Evolutionary conservation across 2,113 vertebrate species (phyloP), one percentile per base, ranked within the genome.

Genomic region (Indicator maculatus): DNA sequence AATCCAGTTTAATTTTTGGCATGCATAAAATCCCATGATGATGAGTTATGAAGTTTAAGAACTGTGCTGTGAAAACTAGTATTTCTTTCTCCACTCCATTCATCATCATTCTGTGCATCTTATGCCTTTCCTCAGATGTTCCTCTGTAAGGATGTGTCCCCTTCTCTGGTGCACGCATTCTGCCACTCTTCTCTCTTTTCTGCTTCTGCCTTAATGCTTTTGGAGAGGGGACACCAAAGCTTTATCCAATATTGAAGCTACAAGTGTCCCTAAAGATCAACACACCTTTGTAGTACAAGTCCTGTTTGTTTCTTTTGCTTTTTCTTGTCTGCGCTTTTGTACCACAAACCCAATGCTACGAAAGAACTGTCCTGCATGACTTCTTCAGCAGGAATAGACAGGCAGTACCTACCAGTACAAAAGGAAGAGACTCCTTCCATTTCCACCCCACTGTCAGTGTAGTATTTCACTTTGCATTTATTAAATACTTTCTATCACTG

Each of bases 311-410:
- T 75, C n/a, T 53, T 26, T 21, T 65, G 70, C 30, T 53, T 21
- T 21, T 64, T 18, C 47, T 6, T 30, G n/a, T 74, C 70, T 74
- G 44, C 28, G 59, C 21, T 60, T 80, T 55, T 28, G 41, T 59
- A 23, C 26, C 0, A 0, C 19, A 33, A 59, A 64, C 17, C 36
- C 39, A 47, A 58, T 4, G 2, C 41, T 69, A 12, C 5, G 9
- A 15, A 61, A 82, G 39, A 53, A 64, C 38, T 41, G 24, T 39
- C 41, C 60, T 50, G 5, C 0, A 2, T 38, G 21, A 16, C 33
- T 56, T 86, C 23, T 41, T 59, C 28, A 59, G 67, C 27, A 28
- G 55, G 53, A 55, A 31, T 8, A 53, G 59, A 11, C 41, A 52
- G 27, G 36, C 53, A 69, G 66, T 47, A 52, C 19, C 36, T 31